Percentiles rank a stretch among this genome's conserved stretches.
Conservation (phyloP, 1,140 invertebrate species). For the Phocides pigmalion region DNA sequence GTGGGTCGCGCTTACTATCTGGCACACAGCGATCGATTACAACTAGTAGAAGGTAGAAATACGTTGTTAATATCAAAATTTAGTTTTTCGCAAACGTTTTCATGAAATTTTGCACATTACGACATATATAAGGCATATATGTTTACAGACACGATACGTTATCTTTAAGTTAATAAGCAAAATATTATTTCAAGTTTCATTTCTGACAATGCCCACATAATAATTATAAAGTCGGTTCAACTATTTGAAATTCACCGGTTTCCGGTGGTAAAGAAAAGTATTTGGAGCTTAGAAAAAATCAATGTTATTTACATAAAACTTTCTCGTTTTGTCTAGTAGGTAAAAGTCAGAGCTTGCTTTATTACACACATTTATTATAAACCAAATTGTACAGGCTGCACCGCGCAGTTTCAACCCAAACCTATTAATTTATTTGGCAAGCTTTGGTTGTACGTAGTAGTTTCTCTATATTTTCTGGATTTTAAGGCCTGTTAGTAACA, state of each 20-base stretch:
- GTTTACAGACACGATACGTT: too few relatives aligned
- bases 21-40: background rate
- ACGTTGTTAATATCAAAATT: background rate
- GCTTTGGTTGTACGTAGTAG: conserved; percentile 18
- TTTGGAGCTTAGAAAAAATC: too few relatives aligned
- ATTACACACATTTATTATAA: conserved; percentile 33
- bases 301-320: too few relatives aligned
- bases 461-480: conserved; percentile 25
- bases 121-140: too few relatives aligned
- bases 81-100: too few relatives aligned
- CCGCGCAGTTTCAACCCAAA: conserved; percentile 29
- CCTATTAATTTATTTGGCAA: conserved; percentile 35
- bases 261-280: too few relatives aligned
- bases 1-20: background rate
- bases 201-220: too few relatives aligned
- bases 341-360: conserved; percentile 13
- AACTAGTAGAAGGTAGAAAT: background rate
- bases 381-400: conserved; percentile 30
- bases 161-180: too few relatives aligned
- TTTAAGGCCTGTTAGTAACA: conserved; percentile 22
- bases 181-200: too few relatives aligned
- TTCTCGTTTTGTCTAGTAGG: background rate
- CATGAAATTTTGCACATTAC: background rate
- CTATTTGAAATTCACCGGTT: too few relatives aligned
- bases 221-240: too few relatives aligned